phyloP scores from a whole-genome alignment of 2,888 invertebrate genomes.

The Pilophorus perplexus region DNA sequence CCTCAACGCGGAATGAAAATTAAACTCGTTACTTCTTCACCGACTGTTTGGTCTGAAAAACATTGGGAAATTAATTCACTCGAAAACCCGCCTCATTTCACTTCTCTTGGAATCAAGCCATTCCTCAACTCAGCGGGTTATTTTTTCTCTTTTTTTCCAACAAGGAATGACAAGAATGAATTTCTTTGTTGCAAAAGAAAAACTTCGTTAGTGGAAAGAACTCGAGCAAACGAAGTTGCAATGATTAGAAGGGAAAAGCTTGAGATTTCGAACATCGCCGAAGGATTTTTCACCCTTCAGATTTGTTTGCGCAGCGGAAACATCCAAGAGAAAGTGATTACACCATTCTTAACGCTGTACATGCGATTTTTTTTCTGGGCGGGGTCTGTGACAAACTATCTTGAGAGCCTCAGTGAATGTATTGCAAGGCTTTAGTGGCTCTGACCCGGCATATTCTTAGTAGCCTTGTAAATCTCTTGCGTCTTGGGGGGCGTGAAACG shows the following conservation, averaged over 20 bases:
- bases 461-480: constrained; percentile 10
- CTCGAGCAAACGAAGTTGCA: background rate
- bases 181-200: background rate
- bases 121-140: no score
- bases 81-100: constrained; percentile 16
- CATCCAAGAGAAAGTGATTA: no score
- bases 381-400: no score
- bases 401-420: no score
- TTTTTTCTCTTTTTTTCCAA: constrained; percentile 4
- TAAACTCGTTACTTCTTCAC: constrained; percentile 17
- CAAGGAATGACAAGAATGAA: constrained; percentile 16
- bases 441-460: constrained; percentile 1
- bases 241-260: no score
- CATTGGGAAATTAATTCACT: constrained; percentile 14
- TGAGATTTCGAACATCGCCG: no score
- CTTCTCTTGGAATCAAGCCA: constrained; percentile 13
- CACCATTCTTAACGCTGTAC: no score
- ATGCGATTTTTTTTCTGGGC: no score
- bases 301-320: no score
- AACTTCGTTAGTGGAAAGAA: background rate
- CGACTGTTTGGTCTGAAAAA: background rate
- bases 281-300: no score
- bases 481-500: no score
- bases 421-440: no score
- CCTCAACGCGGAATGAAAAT: constrained; percentile 4